Evolutionary conservation across 1,140 invertebrate species (phyloP), one percentile per base, ranked within the genome.

Genomic region (Penaeus chinensis): DNA sequence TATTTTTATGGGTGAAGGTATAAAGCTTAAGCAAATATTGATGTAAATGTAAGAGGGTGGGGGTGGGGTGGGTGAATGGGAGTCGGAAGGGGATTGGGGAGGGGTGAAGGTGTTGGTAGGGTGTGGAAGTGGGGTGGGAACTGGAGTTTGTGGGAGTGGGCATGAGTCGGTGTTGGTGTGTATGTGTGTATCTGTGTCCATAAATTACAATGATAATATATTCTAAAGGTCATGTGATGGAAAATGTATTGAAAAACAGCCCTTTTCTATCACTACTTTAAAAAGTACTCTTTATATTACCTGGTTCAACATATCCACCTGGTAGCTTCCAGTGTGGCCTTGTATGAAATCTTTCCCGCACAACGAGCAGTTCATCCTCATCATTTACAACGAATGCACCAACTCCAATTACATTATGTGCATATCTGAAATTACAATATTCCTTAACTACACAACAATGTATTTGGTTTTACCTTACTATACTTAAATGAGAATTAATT

Each of bases 331-430:
- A 98, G 82, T 90, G 94, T 93, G 91, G 92, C 71, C 54, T 79
- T 84, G 81, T 84, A 90, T 94, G 94, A 92, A 94, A 95, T 91
- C 94, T 95, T 91, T 98, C 97, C 88, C 95, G 94, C 22, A 98
- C 94, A 0, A 96, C 96, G 61, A 98, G 93, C 42, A 98, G 91
- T 92, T 98, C 94, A 63, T 95, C 93, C 11, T 94, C 92, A 2
- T 95, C 94, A 91, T 98, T 96, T 22, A 97, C 93, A 11, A 98
- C 96, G 90, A 98, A 94, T 2, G 95, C 97, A 62, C 96, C 97
- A n/a, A 97, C 95, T 82, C 97, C 97, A 71, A 98, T 91, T 92
- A 96, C 95, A 54, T 96, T 98, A 91, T 97, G 96, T 10, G 96
- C 95, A 92, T 95, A 96, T 47, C 89, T 90, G 84, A 62, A 82